These are phyloP conservation scores for Pangasius sanitwongsei DNA, from an alignment of 2,797 vertebrate genomes.

Conservation along the genomic window DNA sequence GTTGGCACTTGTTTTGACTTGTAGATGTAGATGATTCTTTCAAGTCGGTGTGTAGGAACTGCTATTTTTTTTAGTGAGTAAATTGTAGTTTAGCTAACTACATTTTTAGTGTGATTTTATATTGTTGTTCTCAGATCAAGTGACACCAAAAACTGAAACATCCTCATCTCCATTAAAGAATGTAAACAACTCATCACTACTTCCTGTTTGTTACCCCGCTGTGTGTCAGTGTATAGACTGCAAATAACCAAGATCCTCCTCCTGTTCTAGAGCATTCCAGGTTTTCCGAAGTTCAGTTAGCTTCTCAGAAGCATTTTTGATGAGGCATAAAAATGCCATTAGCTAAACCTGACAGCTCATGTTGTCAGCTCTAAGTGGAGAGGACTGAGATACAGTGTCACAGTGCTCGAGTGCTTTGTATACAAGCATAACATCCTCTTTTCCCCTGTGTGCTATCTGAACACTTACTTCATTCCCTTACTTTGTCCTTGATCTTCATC, in stretches of 20 bases:
- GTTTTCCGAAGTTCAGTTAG: not conserved
- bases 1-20: not conserved
- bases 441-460: not conserved
- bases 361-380: conserved; percentile 36
- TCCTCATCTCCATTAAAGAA: not conserved
- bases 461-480: not conserved
- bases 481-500: not conserved
- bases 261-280: not conserved
- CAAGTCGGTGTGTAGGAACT: not conserved
- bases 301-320: not conserved
- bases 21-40: not conserved
- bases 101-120: not conserved
- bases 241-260: not conserved
- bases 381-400: conserved; percentile 3
- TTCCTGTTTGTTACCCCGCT: not conserved
- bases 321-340: not conserved
- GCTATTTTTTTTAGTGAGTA: not conserved
- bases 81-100: not conserved
- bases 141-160: not conserved
- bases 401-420: not conserved
- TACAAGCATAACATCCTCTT: conserved; percentile 12
- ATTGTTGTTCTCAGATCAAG: not conserved
- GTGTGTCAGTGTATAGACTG: not conserved
- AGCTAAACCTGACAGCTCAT: conserved; percentile 25
- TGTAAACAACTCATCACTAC: not conserved